A percentile compares a stretch with the other conserved stretches of the same genome.
Evolutionary conservation across 2,888 invertebrate genomes (phyloP).

Genomic region (Agonopterix alstromeriana): DNA sequence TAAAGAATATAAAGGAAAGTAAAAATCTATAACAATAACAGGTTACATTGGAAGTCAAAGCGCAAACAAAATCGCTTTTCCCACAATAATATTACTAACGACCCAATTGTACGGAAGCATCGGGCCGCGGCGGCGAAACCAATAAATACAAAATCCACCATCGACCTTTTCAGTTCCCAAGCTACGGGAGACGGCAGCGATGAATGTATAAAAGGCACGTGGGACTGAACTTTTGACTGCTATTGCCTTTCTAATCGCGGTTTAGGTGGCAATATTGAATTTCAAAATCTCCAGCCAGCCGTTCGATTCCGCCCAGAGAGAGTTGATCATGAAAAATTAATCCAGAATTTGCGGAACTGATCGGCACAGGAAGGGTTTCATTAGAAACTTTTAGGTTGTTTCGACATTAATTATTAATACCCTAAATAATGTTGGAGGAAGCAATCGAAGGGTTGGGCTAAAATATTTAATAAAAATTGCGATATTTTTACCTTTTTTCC

Average conservation of each 20-base stretch:
- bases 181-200: conserved; percentile 30
- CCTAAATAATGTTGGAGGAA: conserved; percentile 20
- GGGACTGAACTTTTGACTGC: conserved; percentile 44
- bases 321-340: conserved; percentile 50
- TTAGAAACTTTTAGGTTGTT: conserved; percentile 30
- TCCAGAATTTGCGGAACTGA: conserved; percentile 28
- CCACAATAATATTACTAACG: conserved; percentile 74
- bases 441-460: conserved; percentile 12
- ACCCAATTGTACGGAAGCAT: conserved; percentile 70
- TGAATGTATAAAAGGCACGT: conserved; percentile 57
- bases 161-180: conserved; percentile 49
- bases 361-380: conserved; percentile 34
- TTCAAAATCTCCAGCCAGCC: conserved; percentile 32
- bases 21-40: conserved; percentile 67
- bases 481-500: conserved; percentile 77
- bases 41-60: conserved; percentile 67
- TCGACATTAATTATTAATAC: conserved; percentile 36
- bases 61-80: conserved; percentile 70
- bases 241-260: conserved; percentile 46
- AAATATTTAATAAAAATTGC: conserved; percentile 5
- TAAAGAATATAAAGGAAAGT: conserved; percentile 56
- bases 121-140: conserved; percentile 62
- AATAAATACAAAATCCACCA: conserved; percentile 70
- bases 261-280: conserved; percentile 46
- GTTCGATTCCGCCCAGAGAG: conserved; percentile 21